Base-by-base conservation (phyloP, 2,888 invertebrate species). In the Phragmatobia fuliginosa region DNA sequence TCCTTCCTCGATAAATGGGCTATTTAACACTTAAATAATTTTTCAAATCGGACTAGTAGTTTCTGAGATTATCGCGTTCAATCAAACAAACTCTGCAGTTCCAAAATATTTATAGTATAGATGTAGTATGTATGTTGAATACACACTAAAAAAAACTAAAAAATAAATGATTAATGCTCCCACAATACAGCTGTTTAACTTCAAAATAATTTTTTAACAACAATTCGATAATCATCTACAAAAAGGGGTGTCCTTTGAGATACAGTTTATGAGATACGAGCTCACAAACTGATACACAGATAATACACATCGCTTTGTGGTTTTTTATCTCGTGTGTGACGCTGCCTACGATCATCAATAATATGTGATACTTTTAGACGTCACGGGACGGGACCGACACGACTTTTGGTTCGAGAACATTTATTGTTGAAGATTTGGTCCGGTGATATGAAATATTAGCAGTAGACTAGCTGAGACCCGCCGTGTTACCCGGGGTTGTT, bases 251-350 rank as follows among this genome's bases (percentile, higher is more conserved):
- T 62, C 67, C 41, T 72, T 70, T 60, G 62, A 81, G 82, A 81
- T 81, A 73, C 61, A 33, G 77, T 83, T 81, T 77, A 73, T 71
- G 80, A 81, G 83, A 83, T 81, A 81, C 75, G 74, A 61, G 58
- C 56, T 66, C 67, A 81, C 79, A 81, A 73, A 83, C 75, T 77
- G 75, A 71, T 72, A 81, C 83, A 79, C 68, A 78, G 77, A 75
- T 79, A 74, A 79, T 77, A 79, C 75, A 72, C 74, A 72, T 79
- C 71, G 68, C 72, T 72, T 49, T 21, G 32, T 38, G 7, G 31
- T 25, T 67, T 68, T 72, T 77, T 76, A 76, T 74, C 70, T 70
- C 45, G 64, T 67, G 41, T 68, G 56, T 49, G 36, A 41, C 62
- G 61, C 28, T 67, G 60, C 73, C 83, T 79, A 81, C 71, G 71